Conservation (phyloP, 2,888 invertebrate species). For the Isotomurus palustris region DNA sequence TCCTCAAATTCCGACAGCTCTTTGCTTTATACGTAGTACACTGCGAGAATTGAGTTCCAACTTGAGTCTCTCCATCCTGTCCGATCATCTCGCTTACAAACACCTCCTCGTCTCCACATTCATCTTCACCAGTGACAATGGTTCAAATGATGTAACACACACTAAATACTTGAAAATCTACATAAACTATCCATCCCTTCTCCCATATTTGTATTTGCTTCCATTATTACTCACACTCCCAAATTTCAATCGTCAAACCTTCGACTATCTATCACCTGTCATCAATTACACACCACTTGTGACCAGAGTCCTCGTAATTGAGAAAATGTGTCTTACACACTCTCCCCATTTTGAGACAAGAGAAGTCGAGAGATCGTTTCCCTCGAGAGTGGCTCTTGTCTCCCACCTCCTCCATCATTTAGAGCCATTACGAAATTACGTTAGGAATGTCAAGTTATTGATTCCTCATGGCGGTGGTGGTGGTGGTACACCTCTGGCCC, state of each 20-base stretch:
- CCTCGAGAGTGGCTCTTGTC: no score
- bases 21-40: background rate
- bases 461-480: no score
- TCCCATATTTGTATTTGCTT: conserved; percentile 15
- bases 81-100: no score
- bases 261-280: conserved; percentile 14
- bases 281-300: conserved; percentile 13
- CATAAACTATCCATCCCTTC: conserved; percentile 13
- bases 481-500: no score
- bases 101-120: conserved; percentile 9
- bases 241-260: conserved; percentile 11
- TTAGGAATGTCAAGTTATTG: no score
- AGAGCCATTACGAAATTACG: no score
- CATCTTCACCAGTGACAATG: conserved; percentile 15
- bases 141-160: conserved; percentile 1
- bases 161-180: conserved; percentile 1
- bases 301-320: conserved; percentile 9
- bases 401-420: no score
- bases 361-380: no score
- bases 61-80: no score
- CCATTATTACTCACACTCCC: conserved; percentile 10
- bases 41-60: no score
- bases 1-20: conserved; percentile 33
- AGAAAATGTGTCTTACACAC: conserved; percentile 11
- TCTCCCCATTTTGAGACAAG: background rate